phyloP scores from a whole-genome alignment of 2,113 vertebrate genomes.

The Periophthalmodon schlosseri region DNA sequence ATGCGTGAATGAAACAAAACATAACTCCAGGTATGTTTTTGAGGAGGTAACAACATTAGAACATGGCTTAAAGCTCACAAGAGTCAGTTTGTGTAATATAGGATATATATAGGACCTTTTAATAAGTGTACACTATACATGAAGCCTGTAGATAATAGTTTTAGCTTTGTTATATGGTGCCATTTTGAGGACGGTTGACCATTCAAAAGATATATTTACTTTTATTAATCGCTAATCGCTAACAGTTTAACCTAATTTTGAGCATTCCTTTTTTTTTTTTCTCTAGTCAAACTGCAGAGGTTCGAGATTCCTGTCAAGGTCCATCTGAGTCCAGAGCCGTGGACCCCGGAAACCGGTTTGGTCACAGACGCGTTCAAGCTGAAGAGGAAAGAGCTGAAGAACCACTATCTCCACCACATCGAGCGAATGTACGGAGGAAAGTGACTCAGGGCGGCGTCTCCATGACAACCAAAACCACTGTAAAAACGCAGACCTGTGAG shows the following conservation, averaged over 20 bases:
- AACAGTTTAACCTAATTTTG: not conserved
- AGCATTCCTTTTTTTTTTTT: slow-evolving; percentile 9
- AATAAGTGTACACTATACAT: no score
- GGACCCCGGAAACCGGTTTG: slow-evolving; percentile 96
- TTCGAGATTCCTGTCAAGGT: slow-evolving; percentile 97
- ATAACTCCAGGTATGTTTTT: no score
- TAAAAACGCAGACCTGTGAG: slow-evolving; percentile 34
- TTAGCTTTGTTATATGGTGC: no score
- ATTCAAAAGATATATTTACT: no score
- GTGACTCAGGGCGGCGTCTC: slow-evolving; percentile 56
- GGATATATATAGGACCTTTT: no score
- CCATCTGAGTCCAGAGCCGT: slow-evolving; percentile 88
- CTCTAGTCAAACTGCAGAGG: slow-evolving; percentile 89
- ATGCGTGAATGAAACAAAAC: no score
- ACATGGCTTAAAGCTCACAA: no score
- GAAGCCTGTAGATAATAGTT: no score
- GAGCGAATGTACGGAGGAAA: slow-evolving; percentile 97
- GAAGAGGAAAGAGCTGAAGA: slow-evolving; percentile 95
- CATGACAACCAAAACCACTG: slow-evolving; percentile 18
- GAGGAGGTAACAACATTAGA: no score
- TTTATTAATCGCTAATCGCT: no score
- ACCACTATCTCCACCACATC: slow-evolving; percentile 93
- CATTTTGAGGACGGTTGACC: no score
- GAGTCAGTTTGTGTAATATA: no score
- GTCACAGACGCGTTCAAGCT: slow-evolving; percentile 98